Conservation (phyloP, 2,797 vertebrate genomes). For the Etheostoma nigrum region DNA sequence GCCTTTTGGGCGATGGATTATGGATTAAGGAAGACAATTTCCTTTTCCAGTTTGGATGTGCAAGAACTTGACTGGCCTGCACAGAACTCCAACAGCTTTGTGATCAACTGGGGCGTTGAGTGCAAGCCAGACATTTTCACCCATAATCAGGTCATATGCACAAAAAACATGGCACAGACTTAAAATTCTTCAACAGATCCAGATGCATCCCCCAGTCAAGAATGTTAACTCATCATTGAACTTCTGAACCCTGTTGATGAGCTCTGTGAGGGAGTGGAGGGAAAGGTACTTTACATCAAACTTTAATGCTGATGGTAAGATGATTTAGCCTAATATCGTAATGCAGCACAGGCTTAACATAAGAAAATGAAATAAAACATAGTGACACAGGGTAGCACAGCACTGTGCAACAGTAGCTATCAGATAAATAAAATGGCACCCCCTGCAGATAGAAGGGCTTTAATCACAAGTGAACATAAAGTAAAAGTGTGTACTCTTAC, state of each 20-base stretch:
- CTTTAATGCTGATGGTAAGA: constrained; percentile 10
- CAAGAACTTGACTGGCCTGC: too few species aligned
- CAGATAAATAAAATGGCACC: constrained; percentile 11
- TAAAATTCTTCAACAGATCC: not conserved
- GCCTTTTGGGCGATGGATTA: fast-evolving
- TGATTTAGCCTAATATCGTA: fast-evolving
- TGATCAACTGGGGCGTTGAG: too few species aligned
- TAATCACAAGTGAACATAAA: constrained; percentile 5
- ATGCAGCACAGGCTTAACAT: not conserved
- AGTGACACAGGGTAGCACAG: fast-evolving
- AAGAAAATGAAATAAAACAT: not conserved
- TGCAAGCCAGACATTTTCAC: too few species aligned
- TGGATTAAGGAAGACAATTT: too few species aligned
- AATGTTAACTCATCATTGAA: not conserved
- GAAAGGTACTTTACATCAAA: constrained; percentile 11
- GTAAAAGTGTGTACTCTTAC: not conserved
- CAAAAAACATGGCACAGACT: not conserved
- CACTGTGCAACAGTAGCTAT: not conserved
- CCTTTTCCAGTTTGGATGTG: too few species aligned
- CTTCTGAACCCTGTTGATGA: constrained; percentile 1
- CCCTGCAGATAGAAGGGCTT: not conserved
- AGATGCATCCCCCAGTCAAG: not conserved
- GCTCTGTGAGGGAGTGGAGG: constrained; percentile 5
- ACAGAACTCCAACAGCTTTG: too few species aligned
- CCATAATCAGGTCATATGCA: not conserved